phyloP scores from a whole-genome alignment of 2,113 vertebrate species.

The Daphoenositta chrysoptera region DNA sequence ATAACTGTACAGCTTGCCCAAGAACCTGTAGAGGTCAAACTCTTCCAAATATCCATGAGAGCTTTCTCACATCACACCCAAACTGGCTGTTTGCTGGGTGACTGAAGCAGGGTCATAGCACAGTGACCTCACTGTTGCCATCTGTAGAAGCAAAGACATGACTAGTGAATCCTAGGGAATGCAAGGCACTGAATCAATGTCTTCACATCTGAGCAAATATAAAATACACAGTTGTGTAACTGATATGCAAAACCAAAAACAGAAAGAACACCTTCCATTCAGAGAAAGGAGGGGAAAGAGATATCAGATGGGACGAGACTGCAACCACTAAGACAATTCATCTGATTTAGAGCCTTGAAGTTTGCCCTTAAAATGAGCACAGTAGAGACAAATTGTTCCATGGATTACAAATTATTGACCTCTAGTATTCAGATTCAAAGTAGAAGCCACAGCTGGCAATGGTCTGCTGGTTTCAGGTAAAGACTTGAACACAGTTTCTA shows the following conservation, averaged over 20 bases:
- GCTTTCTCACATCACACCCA: background rate
- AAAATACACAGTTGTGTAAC: background rate
- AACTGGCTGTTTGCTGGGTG: background rate
- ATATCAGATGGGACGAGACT: background rate
- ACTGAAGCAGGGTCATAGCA: background rate
- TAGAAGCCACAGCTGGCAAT: background rate
- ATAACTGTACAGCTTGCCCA: background rate
- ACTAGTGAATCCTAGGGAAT: background rate
- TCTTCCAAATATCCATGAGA: background rate
- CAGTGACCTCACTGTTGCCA: background rate
- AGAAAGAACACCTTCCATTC: background rate
- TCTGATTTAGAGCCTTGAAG: background rate
- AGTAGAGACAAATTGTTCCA: background rate
- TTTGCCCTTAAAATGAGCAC: background rate
- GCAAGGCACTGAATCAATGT: background rate
- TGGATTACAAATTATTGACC: background rate
- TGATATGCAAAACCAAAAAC: background rate
- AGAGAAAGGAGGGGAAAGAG: background rate
- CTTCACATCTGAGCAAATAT: background rate
- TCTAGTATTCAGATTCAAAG: background rate
- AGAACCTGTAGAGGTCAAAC: background rate
- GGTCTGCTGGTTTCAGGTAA: background rate
- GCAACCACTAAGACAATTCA: background rate
- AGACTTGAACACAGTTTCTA: background rate
- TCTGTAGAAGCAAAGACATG: background rate